phyloP scores from a whole-genome alignment of 1,140 invertebrate genomes.

The Halyomorpha halys region DNA sequence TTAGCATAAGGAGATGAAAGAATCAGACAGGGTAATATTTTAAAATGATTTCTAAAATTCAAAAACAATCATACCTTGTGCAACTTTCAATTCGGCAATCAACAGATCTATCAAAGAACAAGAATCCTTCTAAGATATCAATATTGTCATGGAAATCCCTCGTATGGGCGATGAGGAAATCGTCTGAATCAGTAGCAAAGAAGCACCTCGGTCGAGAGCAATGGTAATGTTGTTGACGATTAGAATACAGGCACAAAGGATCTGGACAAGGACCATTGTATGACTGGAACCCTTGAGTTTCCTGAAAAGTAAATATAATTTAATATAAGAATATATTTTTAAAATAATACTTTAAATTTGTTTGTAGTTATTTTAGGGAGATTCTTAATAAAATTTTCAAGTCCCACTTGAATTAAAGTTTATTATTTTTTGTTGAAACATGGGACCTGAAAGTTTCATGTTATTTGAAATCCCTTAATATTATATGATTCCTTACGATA shows the following conservation, averaged over 20 bases:
- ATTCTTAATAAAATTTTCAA: no score
- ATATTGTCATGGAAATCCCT: conserved; percentile 75
- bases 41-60: no score
- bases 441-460: no score
- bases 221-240: conserved; percentile 55
- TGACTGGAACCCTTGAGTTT: conserved; percentile 46
- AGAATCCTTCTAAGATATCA: conserved; percentile 68
- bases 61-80: conserved; percentile 37
- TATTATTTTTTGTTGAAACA: no score
- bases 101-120: conserved; percentile 67
- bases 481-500: not conserved
- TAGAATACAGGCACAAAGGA: conserved; percentile 46
- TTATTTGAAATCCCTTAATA: no score
- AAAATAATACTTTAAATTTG: no score
- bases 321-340: no score
- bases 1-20: no score
- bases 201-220: conserved; percentile 64
- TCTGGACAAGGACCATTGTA: conserved; percentile 55
- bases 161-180: conserved; percentile 58
- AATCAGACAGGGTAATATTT: no score
- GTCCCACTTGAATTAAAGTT: no score
- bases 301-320: conserved; percentile 34
- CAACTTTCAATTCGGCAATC: conserved; percentile 61
- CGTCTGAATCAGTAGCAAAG: conserved; percentile 55
- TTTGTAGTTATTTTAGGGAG: no score